Conservation (phyloP, 2,888 invertebrate species). For the Azorinus chamasolen region DNA sequence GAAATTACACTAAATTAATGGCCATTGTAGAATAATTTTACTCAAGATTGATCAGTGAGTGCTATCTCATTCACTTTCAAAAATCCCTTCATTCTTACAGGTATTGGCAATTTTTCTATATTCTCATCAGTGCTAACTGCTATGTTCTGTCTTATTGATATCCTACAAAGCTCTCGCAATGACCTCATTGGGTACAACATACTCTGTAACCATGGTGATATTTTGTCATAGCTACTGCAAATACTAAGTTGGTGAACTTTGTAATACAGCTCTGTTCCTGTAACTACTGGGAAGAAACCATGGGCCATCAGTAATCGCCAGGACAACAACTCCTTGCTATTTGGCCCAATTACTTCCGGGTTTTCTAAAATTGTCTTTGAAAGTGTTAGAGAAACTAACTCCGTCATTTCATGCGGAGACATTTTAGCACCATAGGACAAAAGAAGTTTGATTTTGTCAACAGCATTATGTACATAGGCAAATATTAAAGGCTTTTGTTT, state of each 20-base stretch:
- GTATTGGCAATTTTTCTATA: slow-evolving; percentile 73
- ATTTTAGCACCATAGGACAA: slow-evolving; percentile 81
- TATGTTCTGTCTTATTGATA: slow-evolving; percentile 70
- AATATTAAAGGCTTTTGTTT: slow-evolving; percentile 81
- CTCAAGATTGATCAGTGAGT: too few relatives aligned
- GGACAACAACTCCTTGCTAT: slow-evolving; percentile 77
- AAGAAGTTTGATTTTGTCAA: slow-evolving; percentile 80
- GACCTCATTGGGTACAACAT: slow-evolving; percentile 75
- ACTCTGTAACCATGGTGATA: slow-evolving; percentile 77
- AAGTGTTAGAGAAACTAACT: slow-evolving; percentile 78
- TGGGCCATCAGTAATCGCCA: slow-evolving; percentile 79
- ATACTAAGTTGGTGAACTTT: slow-evolving; percentile 78
- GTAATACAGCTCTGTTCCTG: slow-evolving; percentile 66
- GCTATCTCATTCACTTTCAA: slow-evolving; percentile 53
- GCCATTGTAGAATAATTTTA: too few relatives aligned
- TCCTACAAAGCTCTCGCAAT: slow-evolving; percentile 76
- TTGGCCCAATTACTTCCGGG: slow-evolving; percentile 79
- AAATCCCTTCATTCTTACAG: slow-evolving; percentile 56
- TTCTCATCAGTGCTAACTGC: slow-evolving; percentile 71
- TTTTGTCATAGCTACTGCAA: slow-evolving; percentile 80
- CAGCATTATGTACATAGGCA: slow-evolving; percentile 82
- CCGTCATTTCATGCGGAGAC: slow-evolving; percentile 80
- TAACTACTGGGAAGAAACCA: slow-evolving; percentile 75
- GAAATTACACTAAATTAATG: too few relatives aligned
- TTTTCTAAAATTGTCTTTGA: slow-evolving; percentile 82